A percentile compares a stretch with the other conserved stretches of the same genome.
Conservation (phyloP, 2,888 invertebrate species). For the Amphipoea oculea region DNA sequence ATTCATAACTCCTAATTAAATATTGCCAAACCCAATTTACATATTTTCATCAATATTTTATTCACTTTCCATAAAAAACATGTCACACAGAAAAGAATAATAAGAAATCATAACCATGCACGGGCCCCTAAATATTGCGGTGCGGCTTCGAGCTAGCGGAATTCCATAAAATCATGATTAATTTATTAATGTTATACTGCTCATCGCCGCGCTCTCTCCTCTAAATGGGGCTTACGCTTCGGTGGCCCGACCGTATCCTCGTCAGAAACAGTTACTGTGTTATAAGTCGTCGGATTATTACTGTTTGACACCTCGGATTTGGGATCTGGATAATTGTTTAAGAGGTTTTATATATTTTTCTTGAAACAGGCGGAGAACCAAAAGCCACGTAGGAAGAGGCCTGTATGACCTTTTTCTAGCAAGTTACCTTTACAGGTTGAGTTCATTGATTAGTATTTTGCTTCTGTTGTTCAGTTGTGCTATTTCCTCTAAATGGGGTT, state of each 20-base stretch:
- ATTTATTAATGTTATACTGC: constrained; percentile 89
- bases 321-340: not conserved
- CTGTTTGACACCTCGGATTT: constrained; percentile 8
- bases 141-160: constrained; percentile 79
- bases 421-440: too few species aligned
- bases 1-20: not conserved
- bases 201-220: constrained; percentile 84
- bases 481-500: constrained; percentile 69
- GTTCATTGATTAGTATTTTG: too few species aligned
- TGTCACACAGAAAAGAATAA: constrained; percentile 2
- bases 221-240: constrained; percentile 86
- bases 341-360: too few species aligned
- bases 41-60: not conserved
- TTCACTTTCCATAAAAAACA: constrained; percentile 27
- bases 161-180: constrained; percentile 90
- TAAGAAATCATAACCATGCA: constrained; percentile 3
- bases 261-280: constrained; percentile 58
- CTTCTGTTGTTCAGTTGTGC: too few species aligned
- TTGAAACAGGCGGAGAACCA: too few species aligned
- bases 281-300: constrained; percentile 36
- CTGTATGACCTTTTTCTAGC: too few species aligned
- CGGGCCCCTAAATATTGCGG: constrained; percentile 76
- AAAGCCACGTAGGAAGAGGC: too few species aligned
- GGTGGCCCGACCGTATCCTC: constrained; percentile 80
- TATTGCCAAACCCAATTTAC: not conserved